Conservation (phyloP, 1,140 invertebrate species). For the Eumeta japonica region DNA sequence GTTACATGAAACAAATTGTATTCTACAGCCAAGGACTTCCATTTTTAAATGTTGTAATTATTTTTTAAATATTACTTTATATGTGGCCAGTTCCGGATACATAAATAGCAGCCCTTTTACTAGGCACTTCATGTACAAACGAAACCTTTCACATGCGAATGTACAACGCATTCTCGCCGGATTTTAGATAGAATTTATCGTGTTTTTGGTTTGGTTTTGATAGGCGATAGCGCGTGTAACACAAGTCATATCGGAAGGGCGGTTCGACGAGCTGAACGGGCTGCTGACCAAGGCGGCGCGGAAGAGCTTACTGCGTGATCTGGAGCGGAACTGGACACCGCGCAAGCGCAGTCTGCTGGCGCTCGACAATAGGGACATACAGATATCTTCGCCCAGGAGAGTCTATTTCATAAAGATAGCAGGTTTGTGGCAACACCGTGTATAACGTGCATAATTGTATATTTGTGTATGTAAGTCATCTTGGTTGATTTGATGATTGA, state of each 20-base stretch:
- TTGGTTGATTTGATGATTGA: neutral
- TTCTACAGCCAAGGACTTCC: too few relatives aligned
- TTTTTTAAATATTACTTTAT: too few relatives aligned
- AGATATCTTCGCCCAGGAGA: conserved; percentile 42
- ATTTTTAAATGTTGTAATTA: too few relatives aligned
- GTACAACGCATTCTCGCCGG: too few relatives aligned
- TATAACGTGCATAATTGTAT: neutral
- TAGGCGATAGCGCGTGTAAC: conserved; percentile 46
- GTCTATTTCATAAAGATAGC: conserved; percentile 47
- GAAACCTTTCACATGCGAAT: too few relatives aligned
- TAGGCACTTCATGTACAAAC: too few relatives aligned
- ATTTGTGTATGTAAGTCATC: neutral
- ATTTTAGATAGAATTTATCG: too few relatives aligned
- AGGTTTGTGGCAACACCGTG: conserved; percentile 15
- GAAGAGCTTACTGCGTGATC: conserved; percentile 31
- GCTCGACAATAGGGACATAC: conserved; percentile 34
- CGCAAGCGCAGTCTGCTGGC: conserved; percentile 33
- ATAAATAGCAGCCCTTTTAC: too few relatives aligned
- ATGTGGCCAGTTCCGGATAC: too few relatives aligned
- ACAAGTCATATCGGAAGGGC: conserved; percentile 35
- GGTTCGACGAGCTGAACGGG: conserved; percentile 34
- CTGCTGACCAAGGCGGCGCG: conserved; percentile 44
- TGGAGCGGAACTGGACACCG: conserved; percentile 40
- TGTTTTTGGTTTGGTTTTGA: conserved; percentile 3
- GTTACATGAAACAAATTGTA: too few relatives aligned